Evolutionary conservation across 2,113 vertebrate genomes (phyloP).

Genomic region (Dipodomys merriami): DNA sequence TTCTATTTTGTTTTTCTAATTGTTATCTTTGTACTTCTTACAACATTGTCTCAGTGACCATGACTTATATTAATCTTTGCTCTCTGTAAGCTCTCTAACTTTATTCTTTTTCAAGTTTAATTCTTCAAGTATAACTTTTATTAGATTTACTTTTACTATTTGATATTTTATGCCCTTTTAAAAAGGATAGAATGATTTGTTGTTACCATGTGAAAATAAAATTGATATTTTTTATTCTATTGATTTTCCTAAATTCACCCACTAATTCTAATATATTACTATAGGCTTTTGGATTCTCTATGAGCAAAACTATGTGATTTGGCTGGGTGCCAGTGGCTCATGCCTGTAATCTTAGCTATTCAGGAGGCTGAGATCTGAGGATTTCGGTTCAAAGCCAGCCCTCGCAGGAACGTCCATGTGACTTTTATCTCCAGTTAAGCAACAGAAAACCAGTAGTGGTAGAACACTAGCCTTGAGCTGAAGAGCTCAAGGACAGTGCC

Average conservation of each 20-base stretch:
- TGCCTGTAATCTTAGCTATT: too few species aligned
- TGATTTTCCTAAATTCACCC: background rate
- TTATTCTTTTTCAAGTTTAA: background rate
- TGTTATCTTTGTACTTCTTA: background rate
- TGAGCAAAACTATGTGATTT: background rate
- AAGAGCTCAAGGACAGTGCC: too few species aligned
- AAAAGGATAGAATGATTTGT: background rate
- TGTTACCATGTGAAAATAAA: background rate
- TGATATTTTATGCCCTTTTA: slow-evolving; percentile 4
- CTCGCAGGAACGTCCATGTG: too few species aligned
- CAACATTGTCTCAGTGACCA: background rate
- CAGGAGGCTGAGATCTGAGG: too few species aligned
- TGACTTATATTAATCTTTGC: background rate
- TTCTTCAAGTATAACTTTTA: background rate
- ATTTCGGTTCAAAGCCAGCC: too few species aligned
- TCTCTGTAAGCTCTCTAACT: background rate
- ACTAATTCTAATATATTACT: slow-evolving; percentile 33
- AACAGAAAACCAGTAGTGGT: too few species aligned
- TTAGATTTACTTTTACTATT: slow-evolving; percentile 42
- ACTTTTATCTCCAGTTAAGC: too few species aligned
- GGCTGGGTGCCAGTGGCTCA: too few species aligned
- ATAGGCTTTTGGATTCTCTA: background rate
- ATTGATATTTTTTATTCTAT: background rate
- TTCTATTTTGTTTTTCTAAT: background rate
- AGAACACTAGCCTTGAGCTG: too few species aligned